phyloP scores from a whole-genome alignment of 2,797 vertebrate species.

The Muscicapa striata region DNA sequence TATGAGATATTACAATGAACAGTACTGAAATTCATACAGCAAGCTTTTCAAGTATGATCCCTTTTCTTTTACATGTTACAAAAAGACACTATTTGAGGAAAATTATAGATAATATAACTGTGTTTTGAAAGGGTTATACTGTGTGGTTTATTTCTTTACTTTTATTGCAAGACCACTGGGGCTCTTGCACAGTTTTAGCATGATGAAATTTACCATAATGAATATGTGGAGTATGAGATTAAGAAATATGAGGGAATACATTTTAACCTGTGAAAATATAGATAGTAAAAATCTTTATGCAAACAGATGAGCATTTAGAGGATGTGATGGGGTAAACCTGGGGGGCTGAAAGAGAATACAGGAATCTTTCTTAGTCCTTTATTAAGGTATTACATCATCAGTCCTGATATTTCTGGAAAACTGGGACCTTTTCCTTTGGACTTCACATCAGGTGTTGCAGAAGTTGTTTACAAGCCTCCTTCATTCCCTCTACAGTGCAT shows the following conservation, averaged over 20 bases:
- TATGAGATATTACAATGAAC: background rate
- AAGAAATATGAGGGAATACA: background rate
- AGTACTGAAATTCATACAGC: background rate
- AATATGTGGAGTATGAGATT: background rate
- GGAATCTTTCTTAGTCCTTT: background rate
- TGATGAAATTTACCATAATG: background rate
- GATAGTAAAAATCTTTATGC: background rate
- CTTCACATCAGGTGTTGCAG: background rate
- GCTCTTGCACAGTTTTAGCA: background rate
- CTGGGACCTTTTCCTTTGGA: background rate
- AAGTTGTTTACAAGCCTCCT: background rate
- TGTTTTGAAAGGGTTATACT: background rate
- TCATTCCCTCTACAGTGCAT: background rate
- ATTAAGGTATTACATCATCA: background rate
- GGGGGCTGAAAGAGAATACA: background rate
- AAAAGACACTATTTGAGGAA: background rate
- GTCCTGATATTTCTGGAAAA: background rate
- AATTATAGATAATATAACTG: background rate
- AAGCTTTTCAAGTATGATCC: background rate
- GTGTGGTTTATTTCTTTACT: background rate
- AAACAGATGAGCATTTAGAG: background rate
- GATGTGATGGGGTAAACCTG: background rate
- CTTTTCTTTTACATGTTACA: background rate
- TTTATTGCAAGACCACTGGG: background rate
- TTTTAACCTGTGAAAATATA: background rate